Evolutionary conservation across 2,888 invertebrate species (phyloP).

Genomic region (Brassicogethes aeneus): DNA sequence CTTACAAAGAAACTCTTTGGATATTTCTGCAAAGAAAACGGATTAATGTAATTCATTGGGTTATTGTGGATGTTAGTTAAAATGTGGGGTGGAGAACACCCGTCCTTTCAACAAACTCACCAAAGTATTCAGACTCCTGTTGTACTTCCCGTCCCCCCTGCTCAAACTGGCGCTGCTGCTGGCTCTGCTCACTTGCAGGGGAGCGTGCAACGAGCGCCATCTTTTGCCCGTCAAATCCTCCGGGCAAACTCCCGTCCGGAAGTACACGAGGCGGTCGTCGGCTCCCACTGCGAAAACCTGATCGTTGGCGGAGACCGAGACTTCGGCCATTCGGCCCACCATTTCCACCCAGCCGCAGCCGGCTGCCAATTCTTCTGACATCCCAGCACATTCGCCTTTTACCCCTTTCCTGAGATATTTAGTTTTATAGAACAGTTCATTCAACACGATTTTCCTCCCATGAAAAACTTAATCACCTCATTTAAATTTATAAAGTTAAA

Average conservation of each 20-base stretch:
- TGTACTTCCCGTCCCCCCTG: slow-evolving; percentile 36
- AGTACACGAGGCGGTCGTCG: slow-evolving; percentile 72
- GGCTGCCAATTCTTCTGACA: slow-evolving; percentile 66
- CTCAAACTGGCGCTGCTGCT: slow-evolving; percentile 65
- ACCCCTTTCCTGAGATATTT: slow-evolving; percentile 26
- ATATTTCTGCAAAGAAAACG: no score
- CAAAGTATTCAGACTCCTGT: slow-evolving; percentile 58
- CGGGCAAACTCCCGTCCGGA: slow-evolving; percentile 64
- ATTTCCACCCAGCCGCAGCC: slow-evolving; percentile 87
- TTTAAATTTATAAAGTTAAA: no score
- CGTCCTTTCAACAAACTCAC: no score
- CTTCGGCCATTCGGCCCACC: slow-evolving; percentile 72
- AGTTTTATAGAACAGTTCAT: slow-evolving; percentile 3
- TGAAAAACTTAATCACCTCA: slow-evolving; percentile 3
- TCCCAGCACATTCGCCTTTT: slow-evolving; percentile 58
- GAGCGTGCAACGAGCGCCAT: slow-evolving; percentile 73
- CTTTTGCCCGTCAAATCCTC: slow-evolving; percentile 78
- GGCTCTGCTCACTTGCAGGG: slow-evolving; percentile 73
- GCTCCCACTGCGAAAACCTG: slow-evolving; percentile 79
- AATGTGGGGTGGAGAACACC: no score
- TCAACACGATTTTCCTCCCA: slow-evolving; percentile 1
- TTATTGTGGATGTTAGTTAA: no score
- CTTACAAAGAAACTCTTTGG: no score
- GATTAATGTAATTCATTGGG: no score
- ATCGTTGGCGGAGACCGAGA: slow-evolving; percentile 81